Percentiles rank a stretch among this genome's conserved stretches.
These are phyloP conservation scores for Conops quadrifasciatus DNA, from an alignment of 2,888 invertebrate genomes.

Conservation along the genomic window DNA sequence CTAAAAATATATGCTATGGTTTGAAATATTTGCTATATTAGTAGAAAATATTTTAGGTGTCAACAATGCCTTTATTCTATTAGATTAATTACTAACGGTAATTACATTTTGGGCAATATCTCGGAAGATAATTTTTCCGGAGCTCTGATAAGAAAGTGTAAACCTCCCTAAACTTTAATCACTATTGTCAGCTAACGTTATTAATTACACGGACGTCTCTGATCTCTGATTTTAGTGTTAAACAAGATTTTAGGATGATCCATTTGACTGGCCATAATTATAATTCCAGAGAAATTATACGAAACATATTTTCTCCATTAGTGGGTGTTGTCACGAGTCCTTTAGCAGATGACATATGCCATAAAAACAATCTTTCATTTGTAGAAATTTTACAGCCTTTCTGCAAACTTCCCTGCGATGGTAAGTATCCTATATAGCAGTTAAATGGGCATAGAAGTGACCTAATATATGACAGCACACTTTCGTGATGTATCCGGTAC, in stretches of 20 bases:
- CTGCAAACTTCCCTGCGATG: conserved; percentile 77
- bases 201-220: no score
- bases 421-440: conserved; percentile 63
- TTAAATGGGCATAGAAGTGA: not conserved
- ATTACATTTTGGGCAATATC: no score
- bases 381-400: conserved; percentile 92
- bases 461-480: conserved; percentile 70
- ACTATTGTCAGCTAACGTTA: no score
- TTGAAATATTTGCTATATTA: no score
- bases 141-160: no score
- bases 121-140: no score
- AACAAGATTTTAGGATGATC: conserved; percentile 53
- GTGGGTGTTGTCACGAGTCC: conserved; percentile 86
- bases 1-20: no score
- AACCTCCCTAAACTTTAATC: no score
- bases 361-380: conserved; percentile 90
- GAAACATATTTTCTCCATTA: conserved; percentile 88
- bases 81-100: no score
- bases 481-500: conserved; percentile 85
- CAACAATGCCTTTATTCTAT: no score
- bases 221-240: no score
- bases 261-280: conserved; percentile 70
- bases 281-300: conserved; percentile 86
- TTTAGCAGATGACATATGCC: conserved; percentile 83
- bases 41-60: no score